Evolutionary conservation across 92 coral and sea anemone genomes (phyloP), one percentile per base, ranked within the genome.

Genomic region (Phymanthus crucifer): DNA sequence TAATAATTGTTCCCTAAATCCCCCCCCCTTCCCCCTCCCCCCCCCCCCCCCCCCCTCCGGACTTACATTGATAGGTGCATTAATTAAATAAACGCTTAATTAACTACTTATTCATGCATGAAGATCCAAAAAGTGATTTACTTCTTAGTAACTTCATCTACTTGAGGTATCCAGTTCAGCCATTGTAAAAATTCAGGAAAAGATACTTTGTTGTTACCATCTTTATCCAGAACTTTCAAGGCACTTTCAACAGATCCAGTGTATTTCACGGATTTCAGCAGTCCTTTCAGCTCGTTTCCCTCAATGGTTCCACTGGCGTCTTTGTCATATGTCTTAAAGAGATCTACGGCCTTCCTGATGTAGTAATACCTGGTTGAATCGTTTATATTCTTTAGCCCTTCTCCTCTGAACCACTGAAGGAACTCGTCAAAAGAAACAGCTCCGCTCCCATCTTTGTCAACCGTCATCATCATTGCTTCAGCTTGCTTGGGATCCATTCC

Each of bases 371-470:
- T 90, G 21, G 89, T 52, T 1, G 64, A 75, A 46, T 92, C 88
- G 40, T 94, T 89, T 43, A 92, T 68, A 66, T 87, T 83, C 16
- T 80, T 47, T 52, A 94, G 88, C 8, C 92, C 88, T n/a, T 92
- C 76, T 12, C 81, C 91, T 32, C 89, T 82, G 40, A 94, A 69
- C 97, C 98, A 94, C 33, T 67, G 78, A 66, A 77, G 50, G 48
- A 94, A 85, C 82, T 94, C 98, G 6, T 92, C 94, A 72, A 85
- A 92, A n/a, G 89, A 79, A 19, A 94, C 82, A 1, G 83, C 67
- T 27, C 95, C 93, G 21, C 83, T 83, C 56, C 97, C 98, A 83
- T 94, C 98, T 87, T 87, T 89, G 78, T 94, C 98, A 16, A 94
- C 78, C 11, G 92, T 37, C 89, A 94, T 46, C 67, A 80, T 70